Base-by-base conservation (phyloP, 2,888 invertebrate species). In the Netelia fuscicornis region DNA sequence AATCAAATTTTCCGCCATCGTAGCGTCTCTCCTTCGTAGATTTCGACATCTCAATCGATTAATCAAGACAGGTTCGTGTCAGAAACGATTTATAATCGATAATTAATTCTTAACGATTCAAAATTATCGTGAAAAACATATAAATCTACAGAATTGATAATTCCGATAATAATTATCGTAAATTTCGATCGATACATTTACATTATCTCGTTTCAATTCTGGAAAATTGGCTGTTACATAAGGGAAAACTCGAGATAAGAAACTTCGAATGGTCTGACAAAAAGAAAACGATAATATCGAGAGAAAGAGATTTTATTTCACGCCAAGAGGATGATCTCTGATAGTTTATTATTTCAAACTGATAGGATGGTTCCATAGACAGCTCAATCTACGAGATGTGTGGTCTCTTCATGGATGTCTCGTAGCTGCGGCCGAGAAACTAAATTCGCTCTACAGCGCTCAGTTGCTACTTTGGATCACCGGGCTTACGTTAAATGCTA, bases 371-470 rank as follows among this genome's bases (percentile, higher is more conserved):
- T 62, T 56, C 6, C 78, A 75, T 23, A 64, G 75, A 60, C 79
- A 64, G 37, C 81, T 77, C 23, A 67, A 68, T 74, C 52, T 81
- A 23, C 84, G 81, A 2, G 81, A 81, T 37, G 81, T 52, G 44
- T 81, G 81, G 77, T 77, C 60, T 37, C 77, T 84, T 64, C 84
- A 84, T 64, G 44, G 68, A 52, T 74, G 62, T 68, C 81, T 84
- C 62, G 42, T 84, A 10, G 54, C 77, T 23, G 81, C 84, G 10
- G 84, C 81, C 2, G 62, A 67, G 23, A 62, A 81, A 68, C 67
- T 84, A 2, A 84, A 84, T 65, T 72, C 77, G 2, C 30, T 84
- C 6, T 84, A 84, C 70, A 70, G 48, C 48, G 54, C 8, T 70
- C 84, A 84, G 13, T 52, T 84, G 23, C 23, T 81, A 3, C 72